These are phyloP conservation scores for Melinaea menophilus DNA, from an alignment of 2,888 invertebrate genomes.

Conservation along the genomic window DNA sequence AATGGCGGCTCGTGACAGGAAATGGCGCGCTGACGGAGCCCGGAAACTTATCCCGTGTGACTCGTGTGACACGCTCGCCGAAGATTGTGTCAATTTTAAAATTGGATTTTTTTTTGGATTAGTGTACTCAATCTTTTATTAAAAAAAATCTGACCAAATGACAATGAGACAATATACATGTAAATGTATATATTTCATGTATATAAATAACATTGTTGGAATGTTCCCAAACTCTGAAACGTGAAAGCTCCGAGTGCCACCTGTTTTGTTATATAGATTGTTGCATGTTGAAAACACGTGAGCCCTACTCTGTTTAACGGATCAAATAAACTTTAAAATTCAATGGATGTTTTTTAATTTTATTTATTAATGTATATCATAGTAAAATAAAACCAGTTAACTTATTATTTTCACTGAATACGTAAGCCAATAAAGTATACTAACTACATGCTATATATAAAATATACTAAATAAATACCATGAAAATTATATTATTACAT, in stretches of 20 bases:
- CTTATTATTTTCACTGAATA: no score
- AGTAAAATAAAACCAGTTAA: no score
- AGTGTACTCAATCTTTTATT: conserved; percentile 13
- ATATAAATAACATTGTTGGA: conserved; percentile 23
- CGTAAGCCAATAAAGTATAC: no score
- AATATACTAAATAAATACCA: no score
- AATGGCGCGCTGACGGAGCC: conserved; percentile 58
- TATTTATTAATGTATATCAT: no score
- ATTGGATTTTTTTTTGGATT: conserved; percentile 19
- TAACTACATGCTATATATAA: no score
- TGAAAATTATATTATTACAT: no score
- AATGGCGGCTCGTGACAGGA: conserved; percentile 56
- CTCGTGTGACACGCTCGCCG: conserved; percentile 22
- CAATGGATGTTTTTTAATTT: background rate
- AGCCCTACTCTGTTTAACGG: background rate
- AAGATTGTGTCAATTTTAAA: conserved; percentile 15
- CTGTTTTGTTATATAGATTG: conserved; percentile 17
- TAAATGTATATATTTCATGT: conserved; percentile 12
- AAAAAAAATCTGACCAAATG: conserved; percentile 15
- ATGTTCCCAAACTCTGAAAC: conserved; percentile 17
- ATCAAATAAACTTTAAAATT: conserved; percentile 2
- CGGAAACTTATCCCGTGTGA: conserved; percentile 46
- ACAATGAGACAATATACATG: background rate
- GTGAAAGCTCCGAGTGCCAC: conserved; percentile 20
- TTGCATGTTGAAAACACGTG: background rate